A percentile compares a stretch with the other conserved stretches of the same genome.
These are phyloP conservation scores for Limanda limanda DNA, from an alignment of 2,113 vertebrate genomes.

Conservation along the genomic window DNA sequence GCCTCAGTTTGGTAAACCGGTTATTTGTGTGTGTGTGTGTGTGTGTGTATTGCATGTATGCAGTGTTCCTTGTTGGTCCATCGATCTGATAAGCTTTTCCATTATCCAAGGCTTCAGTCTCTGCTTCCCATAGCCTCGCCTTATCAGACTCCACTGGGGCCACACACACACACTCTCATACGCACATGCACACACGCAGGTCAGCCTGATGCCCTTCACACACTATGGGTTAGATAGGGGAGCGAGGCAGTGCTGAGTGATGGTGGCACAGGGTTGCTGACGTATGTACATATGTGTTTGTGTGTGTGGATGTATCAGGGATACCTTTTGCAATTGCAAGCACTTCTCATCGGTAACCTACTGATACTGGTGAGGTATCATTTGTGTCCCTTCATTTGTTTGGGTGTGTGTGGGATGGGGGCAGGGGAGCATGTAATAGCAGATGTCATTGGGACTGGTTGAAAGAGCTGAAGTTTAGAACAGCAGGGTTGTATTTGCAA, in stretches of 20 bases:
- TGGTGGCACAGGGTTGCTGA: constrained; percentile 79
- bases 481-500: constrained; percentile 77
- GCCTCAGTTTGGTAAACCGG: constrained; percentile 69
- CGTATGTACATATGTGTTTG: constrained; percentile 72
- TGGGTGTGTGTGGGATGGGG: constrained; percentile 63
- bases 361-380: constrained; percentile 76
- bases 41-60: constrained; percentile 65
- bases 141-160: constrained; percentile 80
- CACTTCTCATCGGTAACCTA: constrained; percentile 73
- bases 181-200: constrained; percentile 46
- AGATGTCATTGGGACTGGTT: constrained; percentile 78
- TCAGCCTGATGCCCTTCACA: constrained; percentile 82
- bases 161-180: constrained; percentile 37
- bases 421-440: constrained; percentile 72
- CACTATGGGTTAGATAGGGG: constrained; percentile 75
- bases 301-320: constrained; percentile 70
- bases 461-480: constrained; percentile 73
- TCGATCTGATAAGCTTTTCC: constrained; percentile 84
- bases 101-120: constrained; percentile 82
- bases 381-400: constrained; percentile 81
- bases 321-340: constrained; percentile 77
- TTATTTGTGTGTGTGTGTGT: constrained; percentile 41
- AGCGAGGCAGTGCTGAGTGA: constrained; percentile 76
- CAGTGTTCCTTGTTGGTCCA: constrained; percentile 80
- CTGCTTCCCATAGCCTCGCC: constrained; percentile 77